These are phyloP conservation scores for Chrysemys picta DNA, from an alignment of 2,113 vertebrate genomes.

Conservation along the genomic window DNA sequence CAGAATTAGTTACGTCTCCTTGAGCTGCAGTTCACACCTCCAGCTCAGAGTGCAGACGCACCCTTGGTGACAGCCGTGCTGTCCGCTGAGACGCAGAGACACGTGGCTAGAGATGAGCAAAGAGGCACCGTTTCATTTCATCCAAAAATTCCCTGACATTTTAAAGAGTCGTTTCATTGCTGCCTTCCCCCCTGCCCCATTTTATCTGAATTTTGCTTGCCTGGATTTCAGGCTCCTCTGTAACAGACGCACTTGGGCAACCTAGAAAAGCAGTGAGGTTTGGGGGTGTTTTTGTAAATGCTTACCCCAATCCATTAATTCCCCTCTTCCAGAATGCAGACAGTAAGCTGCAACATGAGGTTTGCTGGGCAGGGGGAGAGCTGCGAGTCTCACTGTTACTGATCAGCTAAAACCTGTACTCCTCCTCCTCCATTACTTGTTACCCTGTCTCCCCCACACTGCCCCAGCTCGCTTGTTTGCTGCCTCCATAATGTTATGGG, in stretches of 20 bases:
- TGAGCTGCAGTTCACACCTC: background rate
- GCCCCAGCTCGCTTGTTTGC: background rate
- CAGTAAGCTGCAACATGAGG: background rate
- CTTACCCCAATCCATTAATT: background rate
- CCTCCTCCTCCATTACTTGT: background rate
- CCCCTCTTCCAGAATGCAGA: background rate
- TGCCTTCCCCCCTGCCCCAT: background rate
- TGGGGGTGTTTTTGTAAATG: background rate
- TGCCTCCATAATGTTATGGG: background rate
- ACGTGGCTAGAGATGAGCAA: background rate
- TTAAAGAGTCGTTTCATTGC: background rate
- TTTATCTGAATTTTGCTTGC: background rate
- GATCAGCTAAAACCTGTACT: background rate
- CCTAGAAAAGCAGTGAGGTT: background rate
- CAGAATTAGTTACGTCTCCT: background rate
- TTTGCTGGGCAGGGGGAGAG: background rate
- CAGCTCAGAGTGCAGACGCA: background rate
- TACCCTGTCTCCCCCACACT: background rate
- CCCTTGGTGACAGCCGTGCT: background rate
- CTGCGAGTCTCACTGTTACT: background rate
- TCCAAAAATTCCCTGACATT: background rate
- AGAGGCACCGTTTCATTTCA: background rate
- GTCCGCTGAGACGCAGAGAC: background rate
- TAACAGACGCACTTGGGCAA: constrained; percentile 21
- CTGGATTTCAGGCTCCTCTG: accelerated